A percentile compares a stretch with the other conserved stretches of the same genome.
These are phyloP conservation scores for Aulostomus chinensis DNA, from an alignment of 2,797 vertebrate species.

Conservation along the genomic window DNA sequence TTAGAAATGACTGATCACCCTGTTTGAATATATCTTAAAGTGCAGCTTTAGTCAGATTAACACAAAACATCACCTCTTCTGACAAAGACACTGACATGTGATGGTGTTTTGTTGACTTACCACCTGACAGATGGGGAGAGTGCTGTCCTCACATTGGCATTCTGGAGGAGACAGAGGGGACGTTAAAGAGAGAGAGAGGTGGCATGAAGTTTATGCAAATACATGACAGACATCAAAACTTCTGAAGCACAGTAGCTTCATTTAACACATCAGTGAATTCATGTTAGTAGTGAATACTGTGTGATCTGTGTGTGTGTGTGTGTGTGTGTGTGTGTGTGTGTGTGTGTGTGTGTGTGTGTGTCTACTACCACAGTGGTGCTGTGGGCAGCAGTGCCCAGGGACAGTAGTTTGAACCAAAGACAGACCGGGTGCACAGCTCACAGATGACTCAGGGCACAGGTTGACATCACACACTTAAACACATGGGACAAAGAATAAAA, in stretches of 20 bases:
- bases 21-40: no score
- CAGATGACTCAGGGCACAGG: conserved; percentile 83
- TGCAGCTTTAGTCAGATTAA: no score
- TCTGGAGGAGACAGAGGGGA: conserved; percentile 73
- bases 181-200: conserved; percentile 24
- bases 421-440: conserved; percentile 86
- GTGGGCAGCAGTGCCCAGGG: conserved; percentile 88
- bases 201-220: conserved; percentile 31
- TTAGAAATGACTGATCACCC: no score
- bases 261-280: no score
- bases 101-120: conserved; percentile 82
- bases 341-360: conserved; percentile 3
- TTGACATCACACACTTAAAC: conserved; percentile 90
- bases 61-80: no score
- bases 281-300: no score
- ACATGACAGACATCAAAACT: conserved; percentile 25
- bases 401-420: conserved; percentile 80
- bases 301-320: no score
- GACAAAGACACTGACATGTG: conserved; percentile 15
- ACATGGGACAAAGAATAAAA: conserved; percentile 8
- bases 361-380: conserved; percentile 91
- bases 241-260: not conserved
- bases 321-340: conserved; percentile 13
- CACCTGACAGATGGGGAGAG: conserved; percentile 84
- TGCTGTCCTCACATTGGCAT: conserved; percentile 89